Evolutionary conservation across 1,140 invertebrate genomes (phyloP).

Genomic region (Halictus rubicundus): DNA sequence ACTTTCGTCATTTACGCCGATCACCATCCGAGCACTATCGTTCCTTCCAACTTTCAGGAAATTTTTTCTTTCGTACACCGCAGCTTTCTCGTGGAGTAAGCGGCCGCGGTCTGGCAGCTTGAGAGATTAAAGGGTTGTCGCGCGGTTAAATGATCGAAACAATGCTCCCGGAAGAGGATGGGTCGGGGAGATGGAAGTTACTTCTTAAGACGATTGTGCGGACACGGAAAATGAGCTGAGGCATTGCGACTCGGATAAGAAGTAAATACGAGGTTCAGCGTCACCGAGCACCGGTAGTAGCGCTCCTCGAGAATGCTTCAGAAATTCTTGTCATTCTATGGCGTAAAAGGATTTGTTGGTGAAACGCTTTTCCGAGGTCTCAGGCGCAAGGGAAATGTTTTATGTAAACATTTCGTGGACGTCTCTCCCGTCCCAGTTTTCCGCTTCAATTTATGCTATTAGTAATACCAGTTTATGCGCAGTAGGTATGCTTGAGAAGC

Average conservation of each 20-base stretch:
- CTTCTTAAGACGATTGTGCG: slow-evolving; percentile 11
- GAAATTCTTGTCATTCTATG: not conserved
- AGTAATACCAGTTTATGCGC: too few relatives aligned
- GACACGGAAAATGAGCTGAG: slow-evolving; percentile 1
- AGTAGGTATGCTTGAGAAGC: too few relatives aligned
- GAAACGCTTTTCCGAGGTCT: too few relatives aligned
- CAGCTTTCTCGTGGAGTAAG: slow-evolving; percentile 20
- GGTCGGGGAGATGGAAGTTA: slow-evolving; percentile 12
- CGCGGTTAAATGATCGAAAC: slow-evolving; percentile 2
- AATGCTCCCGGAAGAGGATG: not conserved
- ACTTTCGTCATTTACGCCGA: slow-evolving; percentile 43
- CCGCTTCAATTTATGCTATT: too few relatives aligned
- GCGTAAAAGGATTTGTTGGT: too few relatives aligned
- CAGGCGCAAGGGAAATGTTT: too few relatives aligned
- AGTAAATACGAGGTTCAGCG: not conserved
- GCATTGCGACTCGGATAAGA: not conserved
- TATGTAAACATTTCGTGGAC: too few relatives aligned
- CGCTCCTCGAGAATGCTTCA: not conserved
- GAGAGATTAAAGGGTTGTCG: slow-evolving; percentile 34
- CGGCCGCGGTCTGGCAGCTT: slow-evolving; percentile 31
- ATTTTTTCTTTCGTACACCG: not conserved
- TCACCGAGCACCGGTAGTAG: not conserved
- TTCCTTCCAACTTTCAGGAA: slow-evolving; percentile 23
- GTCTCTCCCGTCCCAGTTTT: too few relatives aligned
- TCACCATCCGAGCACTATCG: slow-evolving; percentile 7